Evolutionary conservation across 2,797 vertebrate species (phyloP).

Genomic region (Antennarius maculatus): DNA sequence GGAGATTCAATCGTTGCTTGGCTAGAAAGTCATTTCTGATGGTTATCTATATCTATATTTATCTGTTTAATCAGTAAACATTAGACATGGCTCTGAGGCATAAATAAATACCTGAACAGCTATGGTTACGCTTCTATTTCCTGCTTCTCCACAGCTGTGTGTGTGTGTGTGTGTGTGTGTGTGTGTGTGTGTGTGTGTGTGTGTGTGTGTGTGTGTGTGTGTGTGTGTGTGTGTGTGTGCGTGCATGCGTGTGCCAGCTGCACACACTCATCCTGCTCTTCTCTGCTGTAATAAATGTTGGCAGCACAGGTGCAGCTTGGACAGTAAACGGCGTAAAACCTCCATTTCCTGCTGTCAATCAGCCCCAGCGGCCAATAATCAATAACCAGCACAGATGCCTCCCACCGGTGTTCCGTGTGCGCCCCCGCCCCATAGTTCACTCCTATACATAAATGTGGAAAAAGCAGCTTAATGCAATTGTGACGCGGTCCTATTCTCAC

Average conservation of each 20-base stretch:
- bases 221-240: background rate
- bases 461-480: conserved; percentile 66
- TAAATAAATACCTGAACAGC: no score
- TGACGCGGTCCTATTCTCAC: background rate
- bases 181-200: background rate
- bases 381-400: conserved; percentile 50
- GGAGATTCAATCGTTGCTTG: no score
- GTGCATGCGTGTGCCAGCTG: conserved; percentile 8
- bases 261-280: conserved; percentile 20
- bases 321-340: conserved; percentile 31
- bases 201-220: background rate
- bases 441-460: conserved; percentile 61
- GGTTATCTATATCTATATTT: background rate
- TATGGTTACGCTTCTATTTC: background rate
- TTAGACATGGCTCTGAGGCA: background rate
- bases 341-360: conserved; percentile 41
- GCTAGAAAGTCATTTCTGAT: background rate
- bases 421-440: conserved; percentile 2
- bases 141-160: conserved; percentile 3
- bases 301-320: conserved; percentile 44
- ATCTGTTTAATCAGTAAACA: background rate
- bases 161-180: background rate
- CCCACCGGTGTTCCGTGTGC: conserved; percentile 45
- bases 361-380: conserved; percentile 42
- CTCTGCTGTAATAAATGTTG: conserved; percentile 8